Percentiles rank a stretch among this genome's conserved stretches.
Conservation (phyloP, 2,113 vertebrate species). For the Scolopax mira region DNA sequence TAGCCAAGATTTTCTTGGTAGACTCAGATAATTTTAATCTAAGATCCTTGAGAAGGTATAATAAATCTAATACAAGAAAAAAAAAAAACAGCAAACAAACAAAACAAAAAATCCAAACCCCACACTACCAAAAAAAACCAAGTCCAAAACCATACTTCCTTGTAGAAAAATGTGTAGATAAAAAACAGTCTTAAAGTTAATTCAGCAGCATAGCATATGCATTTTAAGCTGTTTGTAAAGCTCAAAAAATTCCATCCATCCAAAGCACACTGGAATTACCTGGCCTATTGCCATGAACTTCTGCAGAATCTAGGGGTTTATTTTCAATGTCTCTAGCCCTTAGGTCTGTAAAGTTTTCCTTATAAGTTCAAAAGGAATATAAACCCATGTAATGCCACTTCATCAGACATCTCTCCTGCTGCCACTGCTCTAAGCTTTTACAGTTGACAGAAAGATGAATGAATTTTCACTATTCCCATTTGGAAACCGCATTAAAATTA, state of each 20-base stretch:
- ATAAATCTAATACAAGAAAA: background rate
- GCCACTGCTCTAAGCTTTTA: background rate
- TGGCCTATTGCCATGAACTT: background rate
- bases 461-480: background rate
- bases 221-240: background rate
- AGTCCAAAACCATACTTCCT: background rate
- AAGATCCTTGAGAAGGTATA: background rate
- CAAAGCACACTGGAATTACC: background rate
- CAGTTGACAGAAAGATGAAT: background rate
- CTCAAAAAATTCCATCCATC: background rate
- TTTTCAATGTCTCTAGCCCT: background rate
- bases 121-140: background rate
- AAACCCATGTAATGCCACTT: background rate
- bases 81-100: no score
- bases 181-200: background rate
- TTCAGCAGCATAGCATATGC: background rate
- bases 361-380: background rate
- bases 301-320: background rate
- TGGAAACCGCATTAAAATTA: background rate
- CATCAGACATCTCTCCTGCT: background rate
- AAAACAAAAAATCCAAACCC: background rate
- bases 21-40: background rate
- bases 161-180: background rate
- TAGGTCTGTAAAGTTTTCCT: background rate
- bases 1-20: background rate